Evolutionary conservation across 2,797 vertebrate genomes (phyloP).

Genomic region (Dipus sagitta): DNA sequence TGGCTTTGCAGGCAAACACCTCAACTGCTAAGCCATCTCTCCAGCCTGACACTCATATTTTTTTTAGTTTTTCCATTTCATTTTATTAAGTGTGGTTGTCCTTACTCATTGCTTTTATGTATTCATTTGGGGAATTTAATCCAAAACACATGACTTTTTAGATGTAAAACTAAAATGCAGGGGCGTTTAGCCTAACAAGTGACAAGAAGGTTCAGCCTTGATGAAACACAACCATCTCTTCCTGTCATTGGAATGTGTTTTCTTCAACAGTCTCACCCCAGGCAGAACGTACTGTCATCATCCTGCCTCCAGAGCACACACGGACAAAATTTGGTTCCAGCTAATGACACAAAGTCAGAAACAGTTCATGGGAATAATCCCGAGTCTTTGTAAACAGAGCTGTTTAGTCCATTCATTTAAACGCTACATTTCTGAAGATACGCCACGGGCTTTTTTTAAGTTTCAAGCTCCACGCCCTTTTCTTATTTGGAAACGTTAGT

Average conservation of each 20-base stretch:
- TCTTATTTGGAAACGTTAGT: slow-evolving; percentile 74
- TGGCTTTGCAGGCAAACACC: no score
- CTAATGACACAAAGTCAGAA: slow-evolving; percentile 27
- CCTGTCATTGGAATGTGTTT: slow-evolving; percentile 46
- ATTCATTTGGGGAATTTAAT: background rate
- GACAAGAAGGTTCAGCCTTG: background rate
- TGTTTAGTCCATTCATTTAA: slow-evolving; percentile 11
- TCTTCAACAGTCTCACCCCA: background rate
- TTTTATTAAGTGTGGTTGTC: background rate
- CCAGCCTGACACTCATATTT: background rate
- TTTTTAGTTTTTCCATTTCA: slow-evolving; percentile 24
- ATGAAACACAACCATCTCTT: background rate
- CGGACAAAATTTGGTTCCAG: background rate
- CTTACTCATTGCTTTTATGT: background rate
- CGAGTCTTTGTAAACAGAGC: background rate
- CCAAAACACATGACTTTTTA: background rate
- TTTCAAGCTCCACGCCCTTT: slow-evolving; percentile 50
- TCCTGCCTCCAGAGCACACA: background rate
- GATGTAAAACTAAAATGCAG: slow-evolving; percentile 28
- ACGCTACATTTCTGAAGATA: slow-evolving; percentile 56
- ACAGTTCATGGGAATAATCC: slow-evolving; percentile 53
- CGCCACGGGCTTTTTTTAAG: background rate
- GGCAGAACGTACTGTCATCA: background rate
- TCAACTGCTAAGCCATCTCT: no score
- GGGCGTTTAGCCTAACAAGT: slow-evolving; percentile 23